These are phyloP conservation scores for Bhutanitis thaidina DNA, from an alignment of 2,888 invertebrate species.

Conservation along the genomic window DNA sequence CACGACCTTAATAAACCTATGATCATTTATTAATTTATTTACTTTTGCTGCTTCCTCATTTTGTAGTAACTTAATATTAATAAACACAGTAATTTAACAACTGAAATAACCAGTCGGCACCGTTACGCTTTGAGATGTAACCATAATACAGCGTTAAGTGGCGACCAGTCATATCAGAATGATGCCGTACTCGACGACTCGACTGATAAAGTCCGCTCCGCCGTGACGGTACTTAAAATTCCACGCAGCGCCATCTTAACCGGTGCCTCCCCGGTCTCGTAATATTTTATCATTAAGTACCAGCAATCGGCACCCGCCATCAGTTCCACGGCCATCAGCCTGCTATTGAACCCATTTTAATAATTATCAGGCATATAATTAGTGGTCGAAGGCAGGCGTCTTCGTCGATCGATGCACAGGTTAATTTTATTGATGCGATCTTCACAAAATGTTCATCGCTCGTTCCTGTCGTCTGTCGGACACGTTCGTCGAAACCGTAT, in stretches of 20 bases:
- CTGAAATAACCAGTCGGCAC: too few relatives aligned
- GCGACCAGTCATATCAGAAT: constrained; percentile 1
- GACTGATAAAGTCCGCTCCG: constrained; percentile 6
- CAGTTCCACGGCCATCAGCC: background rate
- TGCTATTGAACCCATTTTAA: constrained; percentile 1
- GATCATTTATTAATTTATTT: too few relatives aligned
- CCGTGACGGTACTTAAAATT: constrained; percentile 11
- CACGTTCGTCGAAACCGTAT: too few relatives aligned
- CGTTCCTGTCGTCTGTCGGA: too few relatives aligned
- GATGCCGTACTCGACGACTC: constrained; percentile 2
- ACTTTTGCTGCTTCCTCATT: too few relatives aligned
- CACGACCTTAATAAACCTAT: too few relatives aligned
- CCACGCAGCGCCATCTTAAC: constrained; percentile 10
- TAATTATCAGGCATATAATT: constrained; percentile 17
- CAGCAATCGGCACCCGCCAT: constrained; percentile 14
- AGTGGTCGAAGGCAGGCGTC: background rate
- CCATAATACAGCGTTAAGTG: too few relatives aligned
- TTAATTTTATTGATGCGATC: constrained; percentile 18
- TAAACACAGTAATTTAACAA: too few relatives aligned
- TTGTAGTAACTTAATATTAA: too few relatives aligned
- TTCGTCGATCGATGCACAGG: constrained; percentile 8
- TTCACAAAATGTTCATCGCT: background rate
- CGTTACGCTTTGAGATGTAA: too few relatives aligned
- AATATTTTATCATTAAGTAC: constrained; percentile 13
- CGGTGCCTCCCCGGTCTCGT: background rate